These are phyloP conservation scores for Caenorhabditis sp. DNA, from an alignment of 2,888 invertebrate genomes.

Conservation along the genomic window DNA sequence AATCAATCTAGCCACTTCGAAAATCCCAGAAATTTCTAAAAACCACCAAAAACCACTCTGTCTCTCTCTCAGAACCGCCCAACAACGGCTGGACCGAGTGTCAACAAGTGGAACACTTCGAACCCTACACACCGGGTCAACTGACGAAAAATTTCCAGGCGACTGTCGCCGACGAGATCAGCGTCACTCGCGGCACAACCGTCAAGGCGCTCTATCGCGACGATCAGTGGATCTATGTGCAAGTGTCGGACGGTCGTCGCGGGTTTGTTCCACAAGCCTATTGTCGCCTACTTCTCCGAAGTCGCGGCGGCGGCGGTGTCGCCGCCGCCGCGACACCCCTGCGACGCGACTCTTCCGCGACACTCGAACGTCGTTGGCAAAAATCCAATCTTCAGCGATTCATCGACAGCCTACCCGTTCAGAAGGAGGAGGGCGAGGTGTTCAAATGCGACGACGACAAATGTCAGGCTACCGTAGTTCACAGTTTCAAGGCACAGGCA, in stretches of 20 bases:
- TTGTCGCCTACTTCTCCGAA: constrained; percentile 31
- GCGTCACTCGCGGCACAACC: constrained; percentile 28
- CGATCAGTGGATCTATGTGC: constrained; percentile 52
- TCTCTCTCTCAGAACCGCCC: not conserved
- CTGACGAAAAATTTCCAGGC: constrained; percentile 40
- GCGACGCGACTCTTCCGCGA: too few relatives aligned
- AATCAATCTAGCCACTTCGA: too few relatives aligned
- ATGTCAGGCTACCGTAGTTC: constrained; percentile 14
- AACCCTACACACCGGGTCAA: constrained; percentile 37
- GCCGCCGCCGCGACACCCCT: too few relatives aligned
- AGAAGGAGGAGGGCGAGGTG: constrained; percentile 42
- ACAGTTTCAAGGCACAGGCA: constrained; percentile 6
- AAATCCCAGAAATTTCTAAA: too few relatives aligned
- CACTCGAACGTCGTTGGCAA: constrained; percentile 37
- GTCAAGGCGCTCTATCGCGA: constrained; percentile 47
- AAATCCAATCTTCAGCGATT: constrained; percentile 50
- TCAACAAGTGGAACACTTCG: constrained; percentile 34
- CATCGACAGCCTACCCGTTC: constrained; percentile 48
- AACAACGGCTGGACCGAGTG: constrained; percentile 24
- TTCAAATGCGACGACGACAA: constrained; percentile 34
- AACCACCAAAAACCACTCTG: too few relatives aligned
- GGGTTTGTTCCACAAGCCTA: constrained; percentile 47
- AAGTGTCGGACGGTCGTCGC: constrained; percentile 38
- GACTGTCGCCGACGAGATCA: constrained; percentile 42
- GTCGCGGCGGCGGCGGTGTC: too few relatives aligned